Conservation (phyloP, 2,797 vertebrate species). For the Enteromius anoplus region DNA sequence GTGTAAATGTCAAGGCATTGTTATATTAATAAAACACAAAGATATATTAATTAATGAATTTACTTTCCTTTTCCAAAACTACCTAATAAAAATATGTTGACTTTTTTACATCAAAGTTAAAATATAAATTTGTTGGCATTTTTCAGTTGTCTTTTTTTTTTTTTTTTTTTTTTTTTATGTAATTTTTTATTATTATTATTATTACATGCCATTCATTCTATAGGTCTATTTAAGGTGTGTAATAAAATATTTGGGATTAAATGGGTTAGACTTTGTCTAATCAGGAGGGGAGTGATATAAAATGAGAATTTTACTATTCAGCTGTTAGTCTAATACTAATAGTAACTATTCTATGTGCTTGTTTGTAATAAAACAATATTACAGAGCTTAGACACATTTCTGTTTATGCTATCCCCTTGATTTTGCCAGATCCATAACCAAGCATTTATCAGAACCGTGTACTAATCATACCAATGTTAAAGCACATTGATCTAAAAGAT, state of each 20-base stretch:
- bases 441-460: not conserved
- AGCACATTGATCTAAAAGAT: constrained; percentile 12
- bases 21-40: not conserved
- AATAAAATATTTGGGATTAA: not conserved
- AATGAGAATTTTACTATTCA: not conserved
- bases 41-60: not conserved
- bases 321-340: not conserved
- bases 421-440: constrained; percentile 21
- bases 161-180: not conserved
- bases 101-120: not conserved
- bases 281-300: not conserved
- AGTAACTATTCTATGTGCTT: not conserved
- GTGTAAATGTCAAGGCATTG: not conserved
- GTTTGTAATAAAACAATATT: constrained; percentile 2
- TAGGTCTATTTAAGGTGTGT: not conserved
- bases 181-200: too few species aligned
- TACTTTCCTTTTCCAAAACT: not conserved
- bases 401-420: not conserved
- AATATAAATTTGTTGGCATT: not conserved
- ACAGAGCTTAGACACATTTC: not conserved
- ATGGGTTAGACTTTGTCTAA: not conserved
- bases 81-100: not conserved
- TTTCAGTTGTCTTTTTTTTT: not conserved
- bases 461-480: constrained; percentile 7
- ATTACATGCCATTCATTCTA: not conserved